Evolutionary conservation across 1,140 invertebrate genomes (phyloP), one percentile per base, ranked within the genome.

Genomic region (Archivesica marissinica): DNA sequence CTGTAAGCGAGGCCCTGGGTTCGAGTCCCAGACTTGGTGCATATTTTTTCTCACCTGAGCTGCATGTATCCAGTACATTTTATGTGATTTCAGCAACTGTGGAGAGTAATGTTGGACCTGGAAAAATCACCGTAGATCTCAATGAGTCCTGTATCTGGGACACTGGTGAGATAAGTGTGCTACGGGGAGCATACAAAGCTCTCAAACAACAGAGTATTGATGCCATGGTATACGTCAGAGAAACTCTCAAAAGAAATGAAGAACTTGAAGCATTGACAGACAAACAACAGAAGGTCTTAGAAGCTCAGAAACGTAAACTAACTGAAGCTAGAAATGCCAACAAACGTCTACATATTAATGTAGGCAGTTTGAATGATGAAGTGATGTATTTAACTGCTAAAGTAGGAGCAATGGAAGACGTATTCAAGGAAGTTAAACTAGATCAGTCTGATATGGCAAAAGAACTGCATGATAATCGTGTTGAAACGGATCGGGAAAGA

Each of bases 351-450:
- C 59, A 85, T 13, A 85, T 85, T 54, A 44, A 78, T 85, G 74
- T 77, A 23, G 44, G 78, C 30, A 77, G 61, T 78, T 50, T 78
- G 28, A 66, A 41, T 28, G 74, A 77, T 28, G 82, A 85, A 70
- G 74, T 85, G 20, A 38, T 77, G n/a, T 85, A 77, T 77, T 52
- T 78, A 35, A 77, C 75, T 23, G 82, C 82, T 33, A 85, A 85
- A 54, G 44, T 47, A 70, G 82, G 82, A 35, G 82, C 82, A 15
- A 77, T 85, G 74, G 82, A 85, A 23, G 82, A 85, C 66, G 82
- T 85, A 3, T 70, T 85, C 0, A 66, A 30, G 41, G 82, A 85
- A 50, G 35, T 85, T 6, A 85, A 85, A 70, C 15, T 44, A 41
- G 82, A 85, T 28, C 74, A 78, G 3, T 41, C 82, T 38, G 82